These are phyloP conservation scores for Corella eumyota DNA, from an alignment of 23 tunicate species.

Conservation along the genomic window DNA sequence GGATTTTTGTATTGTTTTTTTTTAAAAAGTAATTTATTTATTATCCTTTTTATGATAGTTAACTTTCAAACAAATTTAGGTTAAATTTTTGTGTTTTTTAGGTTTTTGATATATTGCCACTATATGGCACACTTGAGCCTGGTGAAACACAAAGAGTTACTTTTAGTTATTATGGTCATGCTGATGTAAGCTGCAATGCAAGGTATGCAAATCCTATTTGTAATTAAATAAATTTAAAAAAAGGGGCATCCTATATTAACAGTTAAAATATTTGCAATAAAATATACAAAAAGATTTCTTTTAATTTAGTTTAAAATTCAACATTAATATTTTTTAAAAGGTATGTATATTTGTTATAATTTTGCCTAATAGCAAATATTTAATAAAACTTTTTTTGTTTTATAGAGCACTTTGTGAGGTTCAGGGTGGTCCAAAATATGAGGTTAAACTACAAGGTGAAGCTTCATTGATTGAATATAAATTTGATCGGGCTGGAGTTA, in stretches of 20 bases:
- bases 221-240: neutral
- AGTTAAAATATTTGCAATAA: too few species aligned
- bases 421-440: conserved; percentile 93
- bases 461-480: conserved; percentile 89
- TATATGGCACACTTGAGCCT: conserved; percentile 87
- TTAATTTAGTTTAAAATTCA: too few species aligned
- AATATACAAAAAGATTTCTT: too few species aligned
- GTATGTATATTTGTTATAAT: too few species aligned
- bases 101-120: conserved; percentile 84
- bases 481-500: conserved; percentile 58
- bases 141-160: conserved; percentile 90
- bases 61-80: neutral
- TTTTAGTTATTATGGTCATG: conserved; percentile 91
- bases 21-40: neutral
- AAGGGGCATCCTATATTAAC: too few species aligned
- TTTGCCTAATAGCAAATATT: too few species aligned
- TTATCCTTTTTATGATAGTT: neutral
- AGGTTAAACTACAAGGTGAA: conserved; percentile 72
- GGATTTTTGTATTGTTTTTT: neutral
- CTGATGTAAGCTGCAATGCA: conserved; percentile 82
- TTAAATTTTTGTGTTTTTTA: conserved; percentile 6
- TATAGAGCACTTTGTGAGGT: conserved; percentile 90
- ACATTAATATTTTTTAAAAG: too few species aligned
- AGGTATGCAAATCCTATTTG: conserved; percentile 48
- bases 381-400: too few species aligned